Base-by-base conservation (phyloP, 2,797 vertebrate genomes). In the Chelon labrosus region DNA sequence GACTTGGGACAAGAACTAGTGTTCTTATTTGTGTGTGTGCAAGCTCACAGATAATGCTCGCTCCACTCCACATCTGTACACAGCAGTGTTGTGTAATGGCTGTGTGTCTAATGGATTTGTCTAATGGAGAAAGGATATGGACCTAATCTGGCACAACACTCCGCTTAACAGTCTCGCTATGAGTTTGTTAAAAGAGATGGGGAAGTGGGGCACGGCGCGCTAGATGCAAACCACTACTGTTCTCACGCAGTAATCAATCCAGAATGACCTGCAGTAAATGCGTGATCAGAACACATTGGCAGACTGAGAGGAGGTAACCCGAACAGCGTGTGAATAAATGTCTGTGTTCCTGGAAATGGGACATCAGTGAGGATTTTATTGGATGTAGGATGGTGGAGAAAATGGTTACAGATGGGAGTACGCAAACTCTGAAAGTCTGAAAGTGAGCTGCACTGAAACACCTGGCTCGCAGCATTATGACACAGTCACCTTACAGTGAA, bases 41-140 rank as follows among this genome's bases (percentile, higher is more conserved):
- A 44, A 49, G 44, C 51, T 12, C 39, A 41, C 39, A 52, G 65
- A 64, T 57, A 44, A 58, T 39, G 16, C 41, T 47, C 58, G n/a
- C 67, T 52, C 60, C 41, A 10, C 27, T 66, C 31, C 65, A 47
- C 35, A 63, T 77, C 58, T 47, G n/a, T 67, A 35, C 31, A 71
- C 49, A 38, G 14, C 47, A 73, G 52, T 25, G 22, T 57, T n/a
- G n/a, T 63, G 47, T 57, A 61, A 37, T 58, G 46, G 54, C 75
- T n/a, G 71, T 85, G 73, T 75, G 66, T 89, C 65, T 87, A 84
- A 88, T 83, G 77, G 79, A 73, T 73, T 68, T 68, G 47, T 57
- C 74, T 89, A 89, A 90, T 88, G 78, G 70, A 83, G 47, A 80
- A 67, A 72, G 78, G 75, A 82, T 85, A 83, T 72, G 56, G 19